Base-by-base conservation (phyloP, 2,797 vertebrate species). In the Naso thynnoides region DNA sequence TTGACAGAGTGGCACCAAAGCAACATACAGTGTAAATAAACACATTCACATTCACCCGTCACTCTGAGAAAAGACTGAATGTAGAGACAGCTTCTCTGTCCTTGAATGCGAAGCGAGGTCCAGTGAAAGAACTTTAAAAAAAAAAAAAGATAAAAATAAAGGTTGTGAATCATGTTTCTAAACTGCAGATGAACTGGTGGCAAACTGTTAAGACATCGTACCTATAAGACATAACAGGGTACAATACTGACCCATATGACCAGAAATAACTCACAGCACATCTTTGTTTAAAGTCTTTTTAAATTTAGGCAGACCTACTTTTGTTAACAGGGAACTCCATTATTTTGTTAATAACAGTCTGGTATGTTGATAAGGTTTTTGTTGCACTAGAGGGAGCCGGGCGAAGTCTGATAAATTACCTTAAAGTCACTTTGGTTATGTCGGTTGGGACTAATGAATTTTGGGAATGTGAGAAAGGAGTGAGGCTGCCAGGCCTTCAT, bases 1-100 rank as follows among this genome's bases (percentile, higher is more conserved):
- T 2, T 63, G 61, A 67, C 57, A 67, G 24, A 54, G 24, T 49
- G 50, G 53, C 73, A 70, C 8, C 16, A 1, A 33, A 49, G 45
- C 48, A 58, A 23, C 36, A 50, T 3, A 41, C 14, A 16, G 36
- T n/a, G 59, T 27, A 47, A 65, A 76, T 15, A 45, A 2, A 33
- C 31, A 44, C 3, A 52, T 19, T 23, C 48, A 26, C 19, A 26
- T 19, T 23, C 13, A 16, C 33, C 13, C 26, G 19, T 0, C 13
- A 21, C 27, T 50, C 39, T 58, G 2, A n/a, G 23, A 39, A 18
- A 59, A 72, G 2, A 50, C 2, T 11, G 13, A 59, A 36, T 45
- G 57, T 8, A 27, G 39, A 47, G 15, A 45, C 9, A 13, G 0
- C 23, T 16, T 10, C 0, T 64, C 29, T 24, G 44, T 64, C 58